These are phyloP conservation scores for Anthopleura sola DNA, from an alignment of 64 coral and sea anemone genomes.

Conservation along the genomic window DNA sequence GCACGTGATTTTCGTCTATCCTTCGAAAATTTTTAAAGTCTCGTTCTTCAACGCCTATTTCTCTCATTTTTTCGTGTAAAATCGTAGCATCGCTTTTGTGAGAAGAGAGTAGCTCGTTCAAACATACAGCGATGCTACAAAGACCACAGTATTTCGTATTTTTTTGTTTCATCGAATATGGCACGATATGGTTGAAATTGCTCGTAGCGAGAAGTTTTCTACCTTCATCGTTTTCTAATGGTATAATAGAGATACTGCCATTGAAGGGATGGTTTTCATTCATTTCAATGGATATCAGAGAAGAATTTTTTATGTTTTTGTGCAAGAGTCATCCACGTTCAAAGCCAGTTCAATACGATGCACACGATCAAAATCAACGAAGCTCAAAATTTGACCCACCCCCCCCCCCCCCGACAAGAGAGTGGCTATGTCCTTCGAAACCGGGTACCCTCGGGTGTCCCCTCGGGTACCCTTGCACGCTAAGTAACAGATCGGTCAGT, in stretches of 20 bases:
- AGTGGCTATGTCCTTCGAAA: too few species aligned
- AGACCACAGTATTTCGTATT: constrained; percentile 38
- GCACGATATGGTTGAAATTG: background rate
- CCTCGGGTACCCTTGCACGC: too few species aligned
- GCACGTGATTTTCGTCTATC: background rate
- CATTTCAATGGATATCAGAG: background rate
- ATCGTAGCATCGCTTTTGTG: background rate
- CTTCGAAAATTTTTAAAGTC: background rate
- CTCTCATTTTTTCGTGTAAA: background rate
- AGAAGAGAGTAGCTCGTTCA: constrained; percentile 37
- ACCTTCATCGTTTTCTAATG: constrained; percentile 21
- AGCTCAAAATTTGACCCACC: too few species aligned
- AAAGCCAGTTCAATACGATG: too few species aligned
- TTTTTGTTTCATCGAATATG: constrained; percentile 47
- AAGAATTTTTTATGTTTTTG: too few species aligned
- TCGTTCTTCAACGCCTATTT: background rate
- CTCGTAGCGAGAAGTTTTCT: constrained; percentile 33
- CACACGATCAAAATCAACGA: too few species aligned
- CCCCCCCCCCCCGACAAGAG: too few species aligned
- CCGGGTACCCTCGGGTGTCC: too few species aligned
- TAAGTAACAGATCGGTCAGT: too few species aligned
- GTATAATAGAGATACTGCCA: background rate
- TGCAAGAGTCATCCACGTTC: too few species aligned
- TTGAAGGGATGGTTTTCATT: background rate
- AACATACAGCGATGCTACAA: constrained; percentile 49